Evolutionary conservation across 2,113 vertebrate genomes (phyloP), one percentile per base, ranked within the genome.

Genomic region (Myiopsitta monachus): DNA sequence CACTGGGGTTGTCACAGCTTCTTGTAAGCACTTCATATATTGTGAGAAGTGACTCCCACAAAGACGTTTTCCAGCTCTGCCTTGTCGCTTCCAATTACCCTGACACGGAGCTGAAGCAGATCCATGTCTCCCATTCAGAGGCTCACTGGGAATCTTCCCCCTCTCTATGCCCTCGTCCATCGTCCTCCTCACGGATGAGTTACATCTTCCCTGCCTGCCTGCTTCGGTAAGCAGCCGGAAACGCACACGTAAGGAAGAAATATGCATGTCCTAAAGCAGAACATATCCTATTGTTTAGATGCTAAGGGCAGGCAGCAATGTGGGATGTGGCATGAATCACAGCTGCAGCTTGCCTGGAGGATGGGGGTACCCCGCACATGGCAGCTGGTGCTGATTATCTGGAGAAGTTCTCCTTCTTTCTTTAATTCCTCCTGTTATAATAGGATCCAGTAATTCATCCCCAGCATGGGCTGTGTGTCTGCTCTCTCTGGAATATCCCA

Each of bases 331-430:
- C 68, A 92, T 74, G 86, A 95, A 92, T 95, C 95, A 89, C 80
- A 70, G 51, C 76, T 66, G 51, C 0, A 1, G 44, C 44, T 88
- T 70, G 49, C 77, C 73, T 79, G 88, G 66, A 77, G 69, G 70
- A 64, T 86, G 83, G 72, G 26, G 43, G 51, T 68, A 52, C 74
- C 83, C 59, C 0, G 5, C 59, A 66, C 82, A 36, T 39, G 61
- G 87, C 92, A 95, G 79, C 31, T 72, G 87, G 87, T 92, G 80
- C 73, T 92, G 77, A 95, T 96, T 96, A 96, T 84, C 67, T 7
- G 3, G 15, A 52, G 68, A 68, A 51, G 31, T 46, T 80, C 39
- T 93, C 19, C 1, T 9, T 39, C 66, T 51, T 43, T 79, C 52
- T 41, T 43, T 17, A 31, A 62, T 64, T 69, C 49, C 30, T 90